These are phyloP conservation scores for Aleiodes alternator DNA, from an alignment of 2,888 invertebrate species.

Conservation along the genomic window DNA sequence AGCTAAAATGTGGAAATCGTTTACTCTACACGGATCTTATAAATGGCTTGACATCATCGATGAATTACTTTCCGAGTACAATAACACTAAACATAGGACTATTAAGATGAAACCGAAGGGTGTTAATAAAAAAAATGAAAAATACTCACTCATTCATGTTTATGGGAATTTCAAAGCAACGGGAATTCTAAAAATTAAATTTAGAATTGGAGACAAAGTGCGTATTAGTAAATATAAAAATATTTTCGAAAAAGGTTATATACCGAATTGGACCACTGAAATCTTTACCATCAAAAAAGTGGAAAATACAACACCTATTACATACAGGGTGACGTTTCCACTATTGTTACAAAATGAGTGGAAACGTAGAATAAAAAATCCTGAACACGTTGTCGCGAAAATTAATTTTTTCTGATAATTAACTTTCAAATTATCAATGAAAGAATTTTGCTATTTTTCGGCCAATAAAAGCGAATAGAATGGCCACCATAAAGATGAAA, in stretches of 20 bases:
- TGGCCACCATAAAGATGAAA: too few relatives aligned
- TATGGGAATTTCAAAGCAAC: constrained; percentile 35
- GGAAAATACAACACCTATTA: constrained; percentile 61
- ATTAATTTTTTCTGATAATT: too few relatives aligned
- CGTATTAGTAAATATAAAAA: constrained; percentile 60
- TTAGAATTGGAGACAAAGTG: constrained; percentile 52
- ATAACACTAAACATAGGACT: constrained; percentile 65
- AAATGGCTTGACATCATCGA: not conserved
- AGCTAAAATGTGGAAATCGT: too few relatives aligned
- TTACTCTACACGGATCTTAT: not conserved
- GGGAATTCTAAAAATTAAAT: too few relatives aligned
- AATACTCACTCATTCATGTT: not conserved
- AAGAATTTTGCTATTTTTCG: too few relatives aligned
- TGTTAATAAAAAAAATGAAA: constrained; percentile 48
- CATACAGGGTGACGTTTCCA: too few relatives aligned
- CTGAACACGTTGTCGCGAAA: too few relatives aligned
- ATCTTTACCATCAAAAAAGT: constrained; percentile 64
- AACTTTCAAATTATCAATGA: too few relatives aligned
- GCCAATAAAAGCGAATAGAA: too few relatives aligned
- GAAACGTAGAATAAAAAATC: too few relatives aligned
- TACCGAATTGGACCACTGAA: constrained; percentile 49
- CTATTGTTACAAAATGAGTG: too few relatives aligned
- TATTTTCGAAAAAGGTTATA: constrained; percentile 41
- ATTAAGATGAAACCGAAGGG: not conserved
- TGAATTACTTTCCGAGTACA: constrained; percentile 55